A percentile compares a stretch with the other conserved stretches of the same genome.
Conservation (phyloP, 2,797 vertebrate species). For the Cuculus canorus region DNA sequence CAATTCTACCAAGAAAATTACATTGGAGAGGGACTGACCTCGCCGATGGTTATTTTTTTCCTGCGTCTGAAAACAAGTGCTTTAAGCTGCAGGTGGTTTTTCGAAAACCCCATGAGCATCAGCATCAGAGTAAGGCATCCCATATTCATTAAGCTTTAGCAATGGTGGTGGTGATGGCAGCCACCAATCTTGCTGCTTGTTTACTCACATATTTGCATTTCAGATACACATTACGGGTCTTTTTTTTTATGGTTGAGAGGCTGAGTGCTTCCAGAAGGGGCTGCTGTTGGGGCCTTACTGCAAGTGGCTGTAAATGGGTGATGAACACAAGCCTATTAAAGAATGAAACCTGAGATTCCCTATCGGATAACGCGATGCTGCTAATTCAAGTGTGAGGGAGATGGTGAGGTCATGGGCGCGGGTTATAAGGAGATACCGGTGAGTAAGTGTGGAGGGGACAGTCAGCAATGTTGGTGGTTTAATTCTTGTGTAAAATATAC, state of each 20-base stretch:
- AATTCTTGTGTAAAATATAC: not conserved
- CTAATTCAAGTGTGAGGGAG: constrained; percentile 45
- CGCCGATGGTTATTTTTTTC: not conserved
- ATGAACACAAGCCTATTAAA: constrained; percentile 20
- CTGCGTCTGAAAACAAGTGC: not conserved
- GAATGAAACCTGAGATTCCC: constrained; percentile 44
- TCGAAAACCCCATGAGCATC: not conserved
- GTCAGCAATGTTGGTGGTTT: fast-evolving
- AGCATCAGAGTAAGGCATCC: not conserved
- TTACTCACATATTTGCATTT: not conserved
- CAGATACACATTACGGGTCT: fast-evolving
- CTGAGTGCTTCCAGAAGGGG: not conserved
- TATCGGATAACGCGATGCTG: constrained; percentile 19
- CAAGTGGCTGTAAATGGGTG: not conserved
- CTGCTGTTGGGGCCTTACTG: not conserved
- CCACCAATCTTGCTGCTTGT: fast-evolving
- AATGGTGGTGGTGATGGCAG: not conserved
- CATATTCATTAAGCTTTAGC: not conserved
- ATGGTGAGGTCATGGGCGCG: not conserved
- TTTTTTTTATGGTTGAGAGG: not conserved
- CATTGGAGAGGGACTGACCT: not conserved
- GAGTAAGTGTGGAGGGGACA: not conserved
- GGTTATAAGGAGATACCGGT: not conserved
- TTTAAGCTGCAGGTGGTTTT: not conserved
- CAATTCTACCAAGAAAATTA: not conserved